Evolutionary conservation across 2,797 vertebrate genomes (phyloP).

Genomic region (Peromyscus attwateri): DNA sequence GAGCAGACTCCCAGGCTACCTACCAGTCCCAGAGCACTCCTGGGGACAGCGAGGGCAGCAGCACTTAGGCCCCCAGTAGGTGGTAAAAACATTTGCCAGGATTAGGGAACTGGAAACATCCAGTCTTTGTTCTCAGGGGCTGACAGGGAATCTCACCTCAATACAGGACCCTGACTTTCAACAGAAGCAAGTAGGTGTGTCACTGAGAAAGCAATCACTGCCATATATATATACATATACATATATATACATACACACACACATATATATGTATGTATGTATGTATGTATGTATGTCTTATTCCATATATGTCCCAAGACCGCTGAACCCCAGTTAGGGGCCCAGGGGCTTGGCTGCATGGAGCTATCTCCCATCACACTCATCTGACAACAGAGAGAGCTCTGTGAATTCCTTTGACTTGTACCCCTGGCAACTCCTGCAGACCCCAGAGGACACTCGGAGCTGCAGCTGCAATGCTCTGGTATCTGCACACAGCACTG

Average conservation of each 20-base stretch:
- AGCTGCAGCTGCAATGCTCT: neutral
- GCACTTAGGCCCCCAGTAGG: neutral
- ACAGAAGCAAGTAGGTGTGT: neutral
- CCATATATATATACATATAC: too few relatives aligned
- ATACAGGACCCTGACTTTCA: neutral
- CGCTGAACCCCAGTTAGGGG: neutral
- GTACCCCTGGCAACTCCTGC: neutral
- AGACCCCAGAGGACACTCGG: too few relatives aligned
- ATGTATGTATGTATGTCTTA: neutral
- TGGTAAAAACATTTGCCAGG: neutral
- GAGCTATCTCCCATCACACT: neutral
- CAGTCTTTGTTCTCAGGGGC: neutral
- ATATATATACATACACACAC: too few relatives aligned
- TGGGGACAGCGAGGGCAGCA: neutral
- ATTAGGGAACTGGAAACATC: neutral
- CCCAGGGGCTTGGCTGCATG: too few relatives aligned
- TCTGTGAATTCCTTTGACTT: neutral
- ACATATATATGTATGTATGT: too few relatives aligned
- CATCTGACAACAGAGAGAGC: neutral
- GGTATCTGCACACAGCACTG: rapidly evolving
- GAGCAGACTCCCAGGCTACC: neutral
- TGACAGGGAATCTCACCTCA: neutral
- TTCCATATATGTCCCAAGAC: neutral
- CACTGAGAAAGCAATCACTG: neutral
- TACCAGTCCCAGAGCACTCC: neutral